Conservation (phyloP, 2,797 vertebrate genomes). For the Pantherophis alleghaniensis region DNA sequence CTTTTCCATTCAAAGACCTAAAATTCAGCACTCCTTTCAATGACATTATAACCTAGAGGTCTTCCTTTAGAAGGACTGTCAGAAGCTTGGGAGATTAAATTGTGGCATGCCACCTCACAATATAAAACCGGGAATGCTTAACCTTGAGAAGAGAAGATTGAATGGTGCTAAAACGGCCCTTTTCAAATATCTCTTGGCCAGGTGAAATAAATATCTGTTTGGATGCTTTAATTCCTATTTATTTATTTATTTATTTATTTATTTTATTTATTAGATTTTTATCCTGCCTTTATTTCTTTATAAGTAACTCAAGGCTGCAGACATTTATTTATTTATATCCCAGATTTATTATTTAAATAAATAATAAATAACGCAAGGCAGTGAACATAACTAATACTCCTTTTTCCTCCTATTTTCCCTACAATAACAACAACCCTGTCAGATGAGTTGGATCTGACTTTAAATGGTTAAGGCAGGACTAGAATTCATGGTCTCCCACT, state of each 20-base stretch:
- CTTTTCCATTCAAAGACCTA: not conserved
- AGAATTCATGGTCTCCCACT: not conserved
- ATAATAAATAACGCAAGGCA: not conserved
- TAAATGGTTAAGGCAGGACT: not conserved
- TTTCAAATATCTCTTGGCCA: not conserved
- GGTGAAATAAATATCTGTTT: not conserved
- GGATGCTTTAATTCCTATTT: not conserved
- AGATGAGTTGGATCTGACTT: not conserved
- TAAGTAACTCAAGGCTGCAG: not conserved
- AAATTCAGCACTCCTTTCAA: not conserved
- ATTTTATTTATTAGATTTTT: not conserved
- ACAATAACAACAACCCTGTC: not conserved
- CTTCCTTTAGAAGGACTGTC: not conserved
- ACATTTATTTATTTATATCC: not conserved
- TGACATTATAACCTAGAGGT: not conserved
- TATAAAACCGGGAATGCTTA: not conserved
- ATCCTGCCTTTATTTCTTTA: not conserved
- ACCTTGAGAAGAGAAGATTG: not conserved
- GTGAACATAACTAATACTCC: not conserved
- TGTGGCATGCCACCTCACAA: not conserved
- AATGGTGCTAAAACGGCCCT: not conserved
- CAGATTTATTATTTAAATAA: not conserved
- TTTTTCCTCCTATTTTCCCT: not conserved
- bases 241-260: not conserved
- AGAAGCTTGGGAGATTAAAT: not conserved